phyloP scores from a whole-genome alignment of 2,888 invertebrate genomes.

The Caenorhabditis sp. region DNA sequence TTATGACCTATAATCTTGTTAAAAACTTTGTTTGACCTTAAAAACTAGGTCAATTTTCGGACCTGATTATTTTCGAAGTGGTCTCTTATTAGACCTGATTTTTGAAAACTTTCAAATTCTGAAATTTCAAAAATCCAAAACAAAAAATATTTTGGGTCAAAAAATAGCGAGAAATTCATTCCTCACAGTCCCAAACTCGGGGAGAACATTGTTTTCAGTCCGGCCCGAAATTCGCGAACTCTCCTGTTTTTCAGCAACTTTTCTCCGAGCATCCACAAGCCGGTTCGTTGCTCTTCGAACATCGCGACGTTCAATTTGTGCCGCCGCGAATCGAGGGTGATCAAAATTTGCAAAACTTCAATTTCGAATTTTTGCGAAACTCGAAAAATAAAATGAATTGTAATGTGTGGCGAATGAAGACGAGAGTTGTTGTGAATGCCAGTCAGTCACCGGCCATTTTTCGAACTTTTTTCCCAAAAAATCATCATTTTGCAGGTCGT shows the following conservation, averaged over 20 bases:
- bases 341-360: slow-evolving; percentile 56
- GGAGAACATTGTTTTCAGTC: no score
- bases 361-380: slow-evolving; percentile 63
- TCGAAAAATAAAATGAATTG: slow-evolving; percentile 67
- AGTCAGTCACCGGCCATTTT: slow-evolving; percentile 43
- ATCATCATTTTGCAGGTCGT: slow-evolving; percentile 45
- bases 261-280: slow-evolving; percentile 68
- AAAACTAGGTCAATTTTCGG: no score
- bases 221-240: no score
- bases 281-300: slow-evolving; percentile 68
- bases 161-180: no score
- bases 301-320: slow-evolving; percentile 63
- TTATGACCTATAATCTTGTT: no score
- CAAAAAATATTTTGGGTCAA: no score
- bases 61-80: no score
- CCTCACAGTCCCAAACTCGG: no score
- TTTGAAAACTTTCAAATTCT: no score
- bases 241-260: slow-evolving; percentile 42
- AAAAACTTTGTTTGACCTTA: not conserved
- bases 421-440: slow-evolving; percentile 68
- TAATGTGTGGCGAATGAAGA: slow-evolving; percentile 69
- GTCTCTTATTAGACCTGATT: no score
- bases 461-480: not conserved
- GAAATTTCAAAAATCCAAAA: no score
- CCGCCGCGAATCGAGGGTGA: slow-evolving; percentile 34